A percentile compares a stretch with the other conserved stretches of the same genome.
These are phyloP conservation scores for Thereva unica DNA, from an alignment of 2,888 invertebrate genomes.

Conservation along the genomic window DNA sequence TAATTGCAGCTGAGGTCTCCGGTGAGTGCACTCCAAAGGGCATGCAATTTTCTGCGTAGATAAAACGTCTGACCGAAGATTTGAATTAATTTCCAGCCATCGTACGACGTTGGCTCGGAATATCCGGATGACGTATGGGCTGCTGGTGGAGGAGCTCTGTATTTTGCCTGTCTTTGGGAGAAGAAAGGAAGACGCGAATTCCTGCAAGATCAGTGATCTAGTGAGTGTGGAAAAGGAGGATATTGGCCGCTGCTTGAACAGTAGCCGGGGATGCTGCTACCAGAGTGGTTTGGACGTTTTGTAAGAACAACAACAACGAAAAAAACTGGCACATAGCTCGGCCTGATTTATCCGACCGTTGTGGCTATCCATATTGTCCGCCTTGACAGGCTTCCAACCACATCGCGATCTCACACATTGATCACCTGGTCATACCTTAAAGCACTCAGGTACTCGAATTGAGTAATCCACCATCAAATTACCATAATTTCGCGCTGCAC, in stretches of 20 bases:
- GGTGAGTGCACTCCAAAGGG: slow-evolving; percentile 14
- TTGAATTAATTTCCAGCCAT: not conserved
- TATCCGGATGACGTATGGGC: slow-evolving; percentile 4
- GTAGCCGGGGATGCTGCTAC: not conserved
- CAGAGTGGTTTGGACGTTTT: no score
- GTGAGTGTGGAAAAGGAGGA: slow-evolving; percentile 10
- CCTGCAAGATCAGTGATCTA: slow-evolving; percentile 5
- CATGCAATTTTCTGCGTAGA: slow-evolving; percentile 13
- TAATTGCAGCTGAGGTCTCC: slow-evolving; percentile 14
- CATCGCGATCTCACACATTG: slow-evolving; percentile 14
- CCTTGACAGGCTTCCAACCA: slow-evolving; percentile 16
- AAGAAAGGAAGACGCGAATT: not conserved
- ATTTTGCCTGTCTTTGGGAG: not conserved
- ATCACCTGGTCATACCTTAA: slow-evolving; percentile 28
- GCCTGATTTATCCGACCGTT: slow-evolving; percentile 20
- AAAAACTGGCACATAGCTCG: not conserved
- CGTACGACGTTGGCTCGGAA: not conserved
- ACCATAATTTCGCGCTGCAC: slow-evolving; percentile 32
- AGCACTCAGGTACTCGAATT: slow-evolving; percentile 26
- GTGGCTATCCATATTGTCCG: slow-evolving; percentile 25
- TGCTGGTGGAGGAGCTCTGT: not conserved
- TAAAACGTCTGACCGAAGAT: slow-evolving; percentile 1
- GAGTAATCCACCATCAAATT: slow-evolving; percentile 32
- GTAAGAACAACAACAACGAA: not conserved
- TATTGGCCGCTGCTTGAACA: not conserved